These are phyloP conservation scores for Peromyscus californicus DNA, from an alignment of 2,113 vertebrate genomes.

Conservation along the genomic window DNA sequence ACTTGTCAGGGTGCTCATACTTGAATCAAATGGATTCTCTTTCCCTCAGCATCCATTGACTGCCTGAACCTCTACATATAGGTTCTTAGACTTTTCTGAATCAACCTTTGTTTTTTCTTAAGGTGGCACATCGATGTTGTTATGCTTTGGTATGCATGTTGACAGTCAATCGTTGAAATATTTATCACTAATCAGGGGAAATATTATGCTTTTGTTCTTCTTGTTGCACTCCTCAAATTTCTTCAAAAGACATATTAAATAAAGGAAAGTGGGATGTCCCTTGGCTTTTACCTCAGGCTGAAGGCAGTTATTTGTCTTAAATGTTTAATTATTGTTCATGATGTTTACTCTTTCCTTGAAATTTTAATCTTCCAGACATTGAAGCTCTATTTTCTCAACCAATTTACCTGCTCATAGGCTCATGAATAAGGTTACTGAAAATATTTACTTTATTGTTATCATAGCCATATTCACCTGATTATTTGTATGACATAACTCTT, in stretches of 20 bases:
- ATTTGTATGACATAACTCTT: not conserved
- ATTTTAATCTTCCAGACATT: not conserved
- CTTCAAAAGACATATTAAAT: not conserved
- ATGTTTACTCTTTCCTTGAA: accelerated
- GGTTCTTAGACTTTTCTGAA: not conserved
- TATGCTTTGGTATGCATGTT: not conserved
- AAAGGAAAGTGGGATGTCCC: not conserved
- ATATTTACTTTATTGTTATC: not conserved
- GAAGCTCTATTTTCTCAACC: not conserved
- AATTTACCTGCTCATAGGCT: not conserved
- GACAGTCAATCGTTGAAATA: not conserved
- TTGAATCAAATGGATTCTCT: no score
- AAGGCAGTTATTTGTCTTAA: not conserved
- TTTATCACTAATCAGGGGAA: not conserved
- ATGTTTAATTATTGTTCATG: not conserved
- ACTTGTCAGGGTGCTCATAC: not conserved
- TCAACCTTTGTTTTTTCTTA: not conserved
- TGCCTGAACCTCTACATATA: not conserved
- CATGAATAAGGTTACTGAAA: not conserved
- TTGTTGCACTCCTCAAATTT: not conserved
- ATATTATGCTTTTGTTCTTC: not conserved
- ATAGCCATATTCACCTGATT: not conserved
- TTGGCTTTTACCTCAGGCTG: not conserved
- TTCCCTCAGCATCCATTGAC: not conserved
- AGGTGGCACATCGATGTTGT: not conserved